Evolutionary conservation across 2,113 vertebrate genomes (phyloP), one percentile per base, ranked within the genome.

Genomic region (Leptobrachium ailaonicum): DNA sequence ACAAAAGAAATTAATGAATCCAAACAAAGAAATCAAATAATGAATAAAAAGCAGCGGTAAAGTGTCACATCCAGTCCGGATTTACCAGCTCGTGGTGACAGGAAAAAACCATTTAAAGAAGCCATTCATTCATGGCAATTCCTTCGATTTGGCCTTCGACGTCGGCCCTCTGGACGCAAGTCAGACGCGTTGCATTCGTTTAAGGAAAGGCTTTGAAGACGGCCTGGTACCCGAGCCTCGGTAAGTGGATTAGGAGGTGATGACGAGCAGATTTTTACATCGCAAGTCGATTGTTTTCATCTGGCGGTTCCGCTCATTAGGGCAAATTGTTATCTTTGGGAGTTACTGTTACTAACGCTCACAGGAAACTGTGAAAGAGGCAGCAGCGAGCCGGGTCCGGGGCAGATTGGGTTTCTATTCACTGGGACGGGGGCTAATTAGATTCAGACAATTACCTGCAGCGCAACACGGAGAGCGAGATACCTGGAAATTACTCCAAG

Each of bases 211-310:
- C 63, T 66, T 44, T 72, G 62, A 73, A 72, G 50, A 44, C 60
- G 32, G 50, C 2, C 50, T 20, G 13, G 40, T 60, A 41, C 53
- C 66, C 50, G 8, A 58, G 54, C 66, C 54, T 53, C 69, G 42
- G 54, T 80, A 66, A 73, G 44, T 73, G 77, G 77, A 80, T 80
- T 80, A 80, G 77, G 58, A 66, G 77, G 70, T 73, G 71, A 77
- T 53, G 2, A 77, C 6, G 62, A 64, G 62, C 62, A 13, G 62
- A 4, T 40, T 64, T 32, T 64, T 64, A 4, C 47, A 44, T 64
- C 10, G 44, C 44, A 53, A 66, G 32, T 63, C 50, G 47, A 40
- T 62, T 66, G 62, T 79, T 79, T 45, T 73, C 77, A 80, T 73
- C 45, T 66, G 3, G 40, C 3, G 71, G 77, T 80, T 80, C 77